Evolutionary conservation across 2,113 vertebrate species (phyloP), one percentile per base, ranked within the genome.

Genomic region (Electrona antarctica): DNA sequence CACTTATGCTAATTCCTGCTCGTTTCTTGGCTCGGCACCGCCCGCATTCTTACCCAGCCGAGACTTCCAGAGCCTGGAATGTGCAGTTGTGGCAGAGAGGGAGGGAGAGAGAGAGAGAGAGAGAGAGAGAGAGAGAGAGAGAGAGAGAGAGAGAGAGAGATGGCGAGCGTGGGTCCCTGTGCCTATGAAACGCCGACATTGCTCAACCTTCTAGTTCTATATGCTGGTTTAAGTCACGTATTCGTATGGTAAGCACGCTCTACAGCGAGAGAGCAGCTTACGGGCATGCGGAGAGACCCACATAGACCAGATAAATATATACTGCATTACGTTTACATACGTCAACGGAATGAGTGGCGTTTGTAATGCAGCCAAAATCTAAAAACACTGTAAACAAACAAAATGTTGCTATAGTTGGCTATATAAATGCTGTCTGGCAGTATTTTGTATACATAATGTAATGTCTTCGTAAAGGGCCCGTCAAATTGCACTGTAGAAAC

Each of bases 1-100:
- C 94, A 94, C 90, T 92, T 95, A 96, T 95, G 94, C 90, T 95
- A 96, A 96, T 96, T 93, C 75, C 74, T 89, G 33, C 91, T 91
- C 82, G 83, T 89, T 81, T 60, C 64, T 89, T 94, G 92, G 92
- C 83, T 41, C 90, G 29, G 79, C 29, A 59, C 57, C 71, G 14
- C 29, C 52, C 3, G 57, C 84, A 78, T 90, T 90, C 80, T 80
- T 77, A 85, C 81, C 79, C 85, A 84, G 80, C 69, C 65, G 75
- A 87, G 80, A 82, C 82, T 78, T 70, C 67, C 3, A 41, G 33
- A 41, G 15, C 51, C 71, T 78, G 87, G 89, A 92, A 92, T 91
- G 90, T 85, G 87, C 85, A 78, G 86, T 87, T 88, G 86, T 86
- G 83, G 82, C 86, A 86, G 72, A 52, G 64, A 70, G 7, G 77